Base-by-base conservation (phyloP, 92 coral and sea anemone species). In the Desmophyllum pertusum region DNA sequence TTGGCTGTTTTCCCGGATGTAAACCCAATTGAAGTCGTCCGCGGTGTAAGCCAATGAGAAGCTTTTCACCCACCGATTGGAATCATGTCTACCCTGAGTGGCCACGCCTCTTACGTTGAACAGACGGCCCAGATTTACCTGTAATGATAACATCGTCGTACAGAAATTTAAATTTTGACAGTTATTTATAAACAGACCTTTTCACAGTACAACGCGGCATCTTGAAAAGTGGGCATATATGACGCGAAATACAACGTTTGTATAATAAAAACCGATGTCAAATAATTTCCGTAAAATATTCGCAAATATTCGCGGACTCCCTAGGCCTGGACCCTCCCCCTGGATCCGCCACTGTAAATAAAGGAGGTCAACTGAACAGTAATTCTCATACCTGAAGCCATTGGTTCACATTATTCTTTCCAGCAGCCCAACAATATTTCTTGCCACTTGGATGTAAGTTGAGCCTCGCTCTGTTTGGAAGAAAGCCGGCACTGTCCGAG, bases 381-480 rank as follows among this genome's bases (percentile, higher is more conserved):
- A n/a, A n/a, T 5, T 55, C 29, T 23, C 36, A 36, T 37, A 61
- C 81, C 82, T 80, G 75, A 45, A 80, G 76, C 84, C 75, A 80
- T 25, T 80, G 84, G 17, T 65, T 48, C n/a, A n/a, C 65, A 66
- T 68, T 35, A 36, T 80, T 65, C n/a, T 80, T 42, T 15, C 35
- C n/a, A 43, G 84, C 84, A 4, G 84, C 76, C 84, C 76, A 80
- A 48, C 75, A 80, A 25, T n/a, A 65, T 36, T 80, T 68, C 25
- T 76, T 76, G 11, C 75, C 84, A 65, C 25, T 45, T n/a, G 75
- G 75, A 3, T 30, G 36, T 29, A 65, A 50, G 63, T 80, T 80
- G 13, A 80, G 84, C 27, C 83, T 70, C 6, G 39, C 82, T 53
- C 82, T 68, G 41, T 40, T 25, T 83, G 87, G 82, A 73, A 83